Evolutionary conservation across 1,140 invertebrate genomes (phyloP).

Genomic region (Hesperophylax magnus): DNA sequence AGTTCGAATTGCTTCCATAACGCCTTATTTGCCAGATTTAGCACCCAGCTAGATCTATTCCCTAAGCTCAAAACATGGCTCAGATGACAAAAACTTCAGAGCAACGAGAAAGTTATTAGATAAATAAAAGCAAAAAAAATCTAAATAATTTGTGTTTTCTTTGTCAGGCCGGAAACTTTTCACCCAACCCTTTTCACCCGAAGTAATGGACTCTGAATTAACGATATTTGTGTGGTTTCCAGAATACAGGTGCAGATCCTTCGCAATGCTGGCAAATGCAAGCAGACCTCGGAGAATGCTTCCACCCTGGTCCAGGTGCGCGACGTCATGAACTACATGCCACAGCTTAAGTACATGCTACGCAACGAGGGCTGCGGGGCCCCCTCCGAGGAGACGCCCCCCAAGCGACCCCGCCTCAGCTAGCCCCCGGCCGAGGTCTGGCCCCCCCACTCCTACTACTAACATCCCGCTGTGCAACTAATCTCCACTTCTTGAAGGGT

Average conservation of each 20-base stretch:
- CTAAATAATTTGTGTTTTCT: too few species aligned
- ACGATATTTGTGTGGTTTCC: slow-evolving; percentile 57
- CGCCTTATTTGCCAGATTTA: too few species aligned
- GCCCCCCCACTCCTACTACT: slow-evolving; percentile 46
- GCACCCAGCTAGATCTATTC: too few species aligned
- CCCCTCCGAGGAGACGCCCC: slow-evolving; percentile 58
- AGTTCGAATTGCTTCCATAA: too few species aligned
- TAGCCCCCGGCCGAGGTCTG: slow-evolving; percentile 51
- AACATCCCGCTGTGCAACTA: slow-evolving; percentile 4
- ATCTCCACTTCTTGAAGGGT: background rate
- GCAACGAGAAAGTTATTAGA: too few species aligned
- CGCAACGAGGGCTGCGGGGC: slow-evolving; percentile 56
- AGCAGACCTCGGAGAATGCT: slow-evolving; percentile 70
- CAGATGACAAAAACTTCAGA: too few species aligned
- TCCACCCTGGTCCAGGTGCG: slow-evolving; percentile 82
- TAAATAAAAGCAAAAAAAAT: too few species aligned
- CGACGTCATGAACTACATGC: slow-evolving; percentile 87
- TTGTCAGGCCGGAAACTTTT: too few species aligned
- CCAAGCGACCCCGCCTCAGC: slow-evolving; percentile 65
- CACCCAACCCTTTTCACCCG: too few species aligned
- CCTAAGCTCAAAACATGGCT: too few species aligned
- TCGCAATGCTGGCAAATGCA: slow-evolving; percentile 80
- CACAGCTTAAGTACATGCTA: slow-evolving; percentile 88
- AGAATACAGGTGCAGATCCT: slow-evolving; percentile 83
- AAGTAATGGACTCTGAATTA: too few species aligned